These are phyloP conservation scores for Trichomalopsis sarcophagae DNA, from an alignment of 1,140 invertebrate genomes.

Conservation along the genomic window DNA sequence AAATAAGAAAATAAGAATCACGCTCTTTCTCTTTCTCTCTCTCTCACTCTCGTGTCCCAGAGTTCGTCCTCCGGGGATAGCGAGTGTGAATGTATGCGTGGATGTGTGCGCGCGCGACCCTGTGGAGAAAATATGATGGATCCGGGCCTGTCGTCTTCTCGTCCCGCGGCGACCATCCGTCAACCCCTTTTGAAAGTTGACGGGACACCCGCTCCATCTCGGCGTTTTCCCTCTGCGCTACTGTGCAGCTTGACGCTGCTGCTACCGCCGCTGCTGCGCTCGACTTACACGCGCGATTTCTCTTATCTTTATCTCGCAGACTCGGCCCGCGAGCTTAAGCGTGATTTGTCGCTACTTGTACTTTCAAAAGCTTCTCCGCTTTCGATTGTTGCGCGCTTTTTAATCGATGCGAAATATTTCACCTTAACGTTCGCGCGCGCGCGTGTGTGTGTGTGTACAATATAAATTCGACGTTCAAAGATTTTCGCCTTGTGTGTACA, in stretches of 20 bases:
- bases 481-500: not conserved
- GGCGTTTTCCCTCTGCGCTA: not conserved
- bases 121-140: slow-evolving; percentile 68
- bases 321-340: slow-evolving; percentile 13
- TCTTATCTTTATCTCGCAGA: slow-evolving; percentile 39
- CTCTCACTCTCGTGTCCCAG: not conserved
- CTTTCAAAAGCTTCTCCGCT: slow-evolving; percentile 24
- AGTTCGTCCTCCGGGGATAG: not conserved
- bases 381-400: not conserved
- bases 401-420: not conserved
- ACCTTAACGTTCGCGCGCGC: not conserved
- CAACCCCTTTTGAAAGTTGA: slow-evolving; percentile 69
- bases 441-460: not conserved
- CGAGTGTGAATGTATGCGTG: slow-evolving; percentile 1
- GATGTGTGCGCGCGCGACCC: not conserved
- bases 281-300: slow-evolving; percentile 40
- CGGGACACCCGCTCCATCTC: slow-evolving; percentile 56
- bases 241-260: not conserved
- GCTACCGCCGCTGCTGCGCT: not conserved
- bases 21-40: too few relatives aligned
- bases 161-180: slow-evolving; percentile 73
- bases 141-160: slow-evolving; percentile 67
- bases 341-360: slow-evolving; percentile 43
- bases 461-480: too few relatives aligned
- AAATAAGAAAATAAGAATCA: slow-evolving; percentile 47